Evolutionary conservation across 2,797 vertebrate genomes (phyloP), one percentile per base, ranked within the genome.

Genomic region (Australoheros facetus): DNA sequence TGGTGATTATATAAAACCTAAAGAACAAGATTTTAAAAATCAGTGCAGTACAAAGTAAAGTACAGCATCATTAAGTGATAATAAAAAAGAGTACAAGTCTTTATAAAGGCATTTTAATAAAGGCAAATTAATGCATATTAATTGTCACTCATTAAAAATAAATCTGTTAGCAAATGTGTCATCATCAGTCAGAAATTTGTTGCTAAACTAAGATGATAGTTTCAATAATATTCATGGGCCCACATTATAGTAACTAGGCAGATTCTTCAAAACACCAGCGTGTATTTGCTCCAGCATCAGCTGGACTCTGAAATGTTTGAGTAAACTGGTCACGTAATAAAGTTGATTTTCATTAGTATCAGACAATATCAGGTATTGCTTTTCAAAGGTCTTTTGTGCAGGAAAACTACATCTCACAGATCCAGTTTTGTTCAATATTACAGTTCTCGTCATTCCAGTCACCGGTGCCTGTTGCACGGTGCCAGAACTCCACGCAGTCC

Each of bases 361-460:
- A 60, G 14, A 19, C 2, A 26, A 12, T 2, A 69, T 48, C 17
- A 4, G 6, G 16, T 69, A 69, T 12, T 11, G 3, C 5, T n/a
- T 51, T 69, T 42, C 10, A 26, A 21, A 71, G 5, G 12, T 26
- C 11, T 9, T 9, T 2, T 30, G 7, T 14, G 19, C 32, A 56
- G n/a, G 4, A 12, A 58, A 54, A 7, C 66, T 93, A 91, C 56
- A 62, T 82, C 79, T 94, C 58, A 85, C 93, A 94, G 39, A 94
- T 87, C 73, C 75, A 94, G 55, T 80, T 8, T 57, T 88, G 85
- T 7, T 87, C 62, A 4, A 78, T 0, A 0, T 11, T 39, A 78
- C 93, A 94, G 54, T 37, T 72, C 64, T 94, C 89, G 14, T 95
- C 94, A 11, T 95, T 95, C 94, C 94, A 95, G 16, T 86, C 73